Conservation (phyloP, 2,888 invertebrate genomes). For the Allygus modestus region DNA sequence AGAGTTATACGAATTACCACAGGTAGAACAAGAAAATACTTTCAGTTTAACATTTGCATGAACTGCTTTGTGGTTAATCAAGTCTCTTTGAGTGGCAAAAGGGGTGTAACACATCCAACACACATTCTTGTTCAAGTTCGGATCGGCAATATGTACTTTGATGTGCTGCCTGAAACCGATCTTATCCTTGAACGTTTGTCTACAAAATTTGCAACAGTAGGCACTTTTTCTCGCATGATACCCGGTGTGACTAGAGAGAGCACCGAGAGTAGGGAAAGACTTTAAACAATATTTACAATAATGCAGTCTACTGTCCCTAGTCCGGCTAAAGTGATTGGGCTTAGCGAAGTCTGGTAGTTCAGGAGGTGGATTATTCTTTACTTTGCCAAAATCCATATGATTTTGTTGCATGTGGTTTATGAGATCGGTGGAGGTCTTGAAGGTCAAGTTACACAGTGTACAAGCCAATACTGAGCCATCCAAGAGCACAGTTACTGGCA, state of each 20-base stretch:
- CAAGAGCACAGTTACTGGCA: neutral
- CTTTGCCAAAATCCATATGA: conserved; percentile 49
- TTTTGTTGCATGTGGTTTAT: conserved; percentile 55
- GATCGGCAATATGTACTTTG: conserved; percentile 66
- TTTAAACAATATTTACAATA: conserved; percentile 65
- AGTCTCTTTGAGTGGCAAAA: conserved; percentile 64
- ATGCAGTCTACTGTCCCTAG: conserved; percentile 62
- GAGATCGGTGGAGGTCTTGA: conserved; percentile 46
- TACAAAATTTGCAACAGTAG: conserved; percentile 66
- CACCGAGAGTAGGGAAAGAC: conserved; percentile 58
- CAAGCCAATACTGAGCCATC: conserved; percentile 52
- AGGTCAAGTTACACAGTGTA: conserved; percentile 49
- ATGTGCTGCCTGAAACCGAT: conserved; percentile 66
- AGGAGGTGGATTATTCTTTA: neutral
- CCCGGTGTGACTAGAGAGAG: conserved; percentile 61
- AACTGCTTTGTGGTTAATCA: conserved; percentile 61
- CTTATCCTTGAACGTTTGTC: conserved; percentile 64
- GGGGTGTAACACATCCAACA: conserved; percentile 68
- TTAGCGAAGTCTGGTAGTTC: conserved; percentile 38
- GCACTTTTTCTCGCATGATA: conserved; percentile 56
- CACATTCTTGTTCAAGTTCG: conserved; percentile 58
- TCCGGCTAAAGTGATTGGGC: conserved; percentile 40
- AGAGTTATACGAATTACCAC: conserved; percentile 65
- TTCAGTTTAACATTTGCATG: conserved; percentile 64
- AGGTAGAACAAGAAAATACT: conserved; percentile 65